Evolutionary conservation across 2,797 vertebrate genomes (phyloP).

Genomic region (Paguma larvata): DNA sequence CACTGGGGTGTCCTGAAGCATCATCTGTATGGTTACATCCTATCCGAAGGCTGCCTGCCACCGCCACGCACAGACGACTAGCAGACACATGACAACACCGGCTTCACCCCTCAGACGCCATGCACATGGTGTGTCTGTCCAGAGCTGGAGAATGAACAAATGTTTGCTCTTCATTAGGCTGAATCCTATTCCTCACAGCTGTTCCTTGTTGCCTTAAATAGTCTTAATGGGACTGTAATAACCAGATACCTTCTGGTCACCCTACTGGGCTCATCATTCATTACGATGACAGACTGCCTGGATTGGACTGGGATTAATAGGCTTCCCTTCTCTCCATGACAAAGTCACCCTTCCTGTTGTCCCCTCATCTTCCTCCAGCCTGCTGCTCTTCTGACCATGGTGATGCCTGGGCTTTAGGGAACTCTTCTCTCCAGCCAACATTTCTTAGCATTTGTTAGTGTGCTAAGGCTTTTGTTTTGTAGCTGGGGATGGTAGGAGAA

Average conservation of each 20-base stretch:
- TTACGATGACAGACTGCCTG: constrained; percentile 75
- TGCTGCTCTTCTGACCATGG: neutral
- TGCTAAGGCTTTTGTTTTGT: neutral
- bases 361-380: neutral
- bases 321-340: constrained; percentile 30
- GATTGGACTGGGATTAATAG: constrained; percentile 55
- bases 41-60: neutral
- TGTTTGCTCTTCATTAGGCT: constrained; percentile 85
- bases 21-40: neutral
- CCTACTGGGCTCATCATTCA: constrained; percentile 81
- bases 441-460: neutral
- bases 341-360: neutral
- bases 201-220: constrained; percentile 86
- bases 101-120: neutral
- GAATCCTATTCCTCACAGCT: constrained; percentile 86
- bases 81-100: neutral
- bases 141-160: constrained; percentile 83
- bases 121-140: neutral
- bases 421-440: neutral
- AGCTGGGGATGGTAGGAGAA: neutral
- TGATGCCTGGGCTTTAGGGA: neutral
- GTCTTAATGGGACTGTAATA: constrained; percentile 85
- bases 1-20: neutral
- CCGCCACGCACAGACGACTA: neutral
- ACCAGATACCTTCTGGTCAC: constrained; percentile 85